Evolutionary conservation across 1,140 invertebrate genomes (phyloP).

Genomic region (Euura lappo): DNA sequence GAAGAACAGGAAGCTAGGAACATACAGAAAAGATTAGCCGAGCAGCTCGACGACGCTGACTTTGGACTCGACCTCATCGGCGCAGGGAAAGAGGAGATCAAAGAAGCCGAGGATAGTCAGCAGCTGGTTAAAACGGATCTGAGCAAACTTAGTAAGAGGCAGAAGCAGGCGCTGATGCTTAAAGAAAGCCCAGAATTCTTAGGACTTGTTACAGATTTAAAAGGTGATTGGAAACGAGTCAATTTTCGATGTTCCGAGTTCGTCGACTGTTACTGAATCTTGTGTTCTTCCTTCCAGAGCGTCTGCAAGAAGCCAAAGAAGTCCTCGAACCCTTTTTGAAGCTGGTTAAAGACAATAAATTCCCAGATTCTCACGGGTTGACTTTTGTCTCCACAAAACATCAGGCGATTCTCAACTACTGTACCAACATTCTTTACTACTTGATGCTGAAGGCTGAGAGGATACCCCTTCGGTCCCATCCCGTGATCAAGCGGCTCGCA

Average conservation of each 20-base stretch:
- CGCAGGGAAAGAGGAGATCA: constrained; percentile 39
- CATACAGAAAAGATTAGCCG: constrained; percentile 78
- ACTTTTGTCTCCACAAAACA: constrained; percentile 76
- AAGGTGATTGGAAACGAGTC: constrained; percentile 62
- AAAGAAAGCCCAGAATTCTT: constrained; percentile 87
- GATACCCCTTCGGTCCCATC: constrained; percentile 76
- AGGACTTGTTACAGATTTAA: constrained; percentile 77
- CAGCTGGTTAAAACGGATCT: constrained; percentile 75
- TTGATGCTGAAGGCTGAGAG: constrained; percentile 80
- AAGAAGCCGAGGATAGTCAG: constrained; percentile 55
- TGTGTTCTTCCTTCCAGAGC: constrained; percentile 50
- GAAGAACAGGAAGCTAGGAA: constrained; percentile 87
- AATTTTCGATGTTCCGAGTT: neutral
- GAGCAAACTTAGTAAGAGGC: constrained; percentile 73
- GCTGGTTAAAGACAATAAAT: constrained; percentile 64
- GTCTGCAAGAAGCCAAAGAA: constrained; percentile 68
- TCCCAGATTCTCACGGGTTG: constrained; percentile 63
- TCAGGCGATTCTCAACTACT: constrained; percentile 80
- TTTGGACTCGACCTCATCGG: constrained; percentile 74
- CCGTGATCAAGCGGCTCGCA: constrained; percentile 81
- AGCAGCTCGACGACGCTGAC: constrained; percentile 82
- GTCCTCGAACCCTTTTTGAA: constrained; percentile 71
- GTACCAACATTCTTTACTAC: constrained; percentile 86
- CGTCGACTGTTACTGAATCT: constrained; percentile 10
- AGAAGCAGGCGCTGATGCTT: constrained; percentile 77